These are phyloP conservation scores for Spongia lamella DNA, from an alignment of 37 sponge, comb jelly and placozoan genomes.

Conservation along the genomic window DNA sequence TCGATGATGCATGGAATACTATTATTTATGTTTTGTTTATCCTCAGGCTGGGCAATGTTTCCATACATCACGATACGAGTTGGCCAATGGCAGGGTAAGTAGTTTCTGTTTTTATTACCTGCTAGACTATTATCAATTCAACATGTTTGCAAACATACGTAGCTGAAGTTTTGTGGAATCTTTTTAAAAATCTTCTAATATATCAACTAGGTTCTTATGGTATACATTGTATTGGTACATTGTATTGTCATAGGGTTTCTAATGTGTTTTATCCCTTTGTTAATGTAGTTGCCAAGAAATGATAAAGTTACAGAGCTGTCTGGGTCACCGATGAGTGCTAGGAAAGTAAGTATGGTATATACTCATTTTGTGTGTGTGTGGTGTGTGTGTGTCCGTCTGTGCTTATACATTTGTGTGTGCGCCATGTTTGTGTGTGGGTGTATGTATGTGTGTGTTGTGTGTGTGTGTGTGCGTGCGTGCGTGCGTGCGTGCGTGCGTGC, in stretches of 20 bases:
- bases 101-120: too few species aligned
- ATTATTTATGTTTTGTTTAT: background rate
- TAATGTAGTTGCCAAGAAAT: slow-evolving; percentile 51
- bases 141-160: too few species aligned
- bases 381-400: background rate
- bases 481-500: slow-evolving; percentile 13
- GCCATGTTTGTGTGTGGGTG: background rate
- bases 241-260: background rate
- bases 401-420: too few species aligned
- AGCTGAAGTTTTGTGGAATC: too few species aligned
- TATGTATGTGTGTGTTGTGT: slow-evolving; percentile 10
- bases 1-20: background rate
- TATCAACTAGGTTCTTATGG: too few species aligned
- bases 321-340: slow-evolving; percentile 60
- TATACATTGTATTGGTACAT: background rate
- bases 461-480: slow-evolving; percentile 1
- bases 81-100: background rate
- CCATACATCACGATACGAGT: background rate
- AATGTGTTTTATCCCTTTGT: too few species aligned
- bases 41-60: background rate
- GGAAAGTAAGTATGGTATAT: slow-evolving; percentile 43
- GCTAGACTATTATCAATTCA: too few species aligned
- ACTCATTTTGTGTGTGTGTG: too few species aligned
- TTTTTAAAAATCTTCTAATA: too few species aligned
- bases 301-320: slow-evolving; percentile 44